A percentile compares a stretch with the other conserved stretches of the same genome.
Conservation (phyloP, 2,797 vertebrate genomes). For the Nasua narica region DNA sequence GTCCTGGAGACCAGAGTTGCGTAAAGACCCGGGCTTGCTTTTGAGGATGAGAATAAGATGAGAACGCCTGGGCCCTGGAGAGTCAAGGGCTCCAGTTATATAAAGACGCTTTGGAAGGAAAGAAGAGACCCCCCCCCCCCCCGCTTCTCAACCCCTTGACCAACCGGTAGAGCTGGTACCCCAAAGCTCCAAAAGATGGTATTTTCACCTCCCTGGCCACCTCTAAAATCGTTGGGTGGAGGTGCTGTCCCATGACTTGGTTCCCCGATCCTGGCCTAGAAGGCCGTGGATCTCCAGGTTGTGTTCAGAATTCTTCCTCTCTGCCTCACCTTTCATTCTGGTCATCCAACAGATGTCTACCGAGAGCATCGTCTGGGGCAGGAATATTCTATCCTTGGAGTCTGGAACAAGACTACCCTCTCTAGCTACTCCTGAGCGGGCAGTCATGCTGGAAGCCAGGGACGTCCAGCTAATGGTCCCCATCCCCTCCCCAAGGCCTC, state of each 20-base stretch:
- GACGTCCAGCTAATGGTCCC: background rate
- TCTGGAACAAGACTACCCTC: background rate
- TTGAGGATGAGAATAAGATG: background rate
- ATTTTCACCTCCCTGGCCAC: background rate
- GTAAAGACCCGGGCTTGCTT: background rate
- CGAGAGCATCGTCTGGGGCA: background rate
- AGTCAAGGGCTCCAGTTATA: background rate
- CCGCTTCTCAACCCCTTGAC: background rate
- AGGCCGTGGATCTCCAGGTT: background rate
- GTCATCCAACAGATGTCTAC: background rate
- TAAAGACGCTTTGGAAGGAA: background rate
- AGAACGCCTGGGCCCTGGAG: background rate
- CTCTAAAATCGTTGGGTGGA: background rate
- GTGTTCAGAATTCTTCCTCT: background rate
- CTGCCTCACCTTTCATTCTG: background rate
- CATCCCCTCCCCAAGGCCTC: background rate
- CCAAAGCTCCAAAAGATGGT: background rate
- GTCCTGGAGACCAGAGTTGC: background rate
- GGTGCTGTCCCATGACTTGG: background rate
- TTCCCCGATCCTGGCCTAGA: background rate
- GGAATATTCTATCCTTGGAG: background rate
- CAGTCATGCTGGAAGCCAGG: background rate
- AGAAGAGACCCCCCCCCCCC: background rate
- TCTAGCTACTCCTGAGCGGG: background rate
- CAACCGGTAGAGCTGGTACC: background rate